These are phyloP conservation scores for Muricea muricata DNA, from an alignment of 92 coral and sea anemone genomes.

Conservation along the genomic window DNA sequence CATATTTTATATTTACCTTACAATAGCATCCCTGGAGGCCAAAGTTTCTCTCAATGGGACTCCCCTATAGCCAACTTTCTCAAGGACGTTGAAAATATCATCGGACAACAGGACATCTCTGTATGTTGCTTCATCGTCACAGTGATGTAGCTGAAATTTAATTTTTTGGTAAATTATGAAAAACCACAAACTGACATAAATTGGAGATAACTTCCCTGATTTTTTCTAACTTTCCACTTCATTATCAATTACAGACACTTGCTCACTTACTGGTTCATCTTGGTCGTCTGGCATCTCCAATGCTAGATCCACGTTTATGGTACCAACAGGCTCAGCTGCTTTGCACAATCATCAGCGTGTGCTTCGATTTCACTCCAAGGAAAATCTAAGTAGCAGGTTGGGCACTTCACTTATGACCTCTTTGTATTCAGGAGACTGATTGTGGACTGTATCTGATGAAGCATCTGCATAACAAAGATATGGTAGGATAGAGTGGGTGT, in stretches of 20 bases:
- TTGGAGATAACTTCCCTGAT: slow-evolving; percentile 10
- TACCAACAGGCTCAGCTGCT: slow-evolving; percentile 17
- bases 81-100: slow-evolving; percentile 14
- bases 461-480: neutral
- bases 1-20: slow-evolving; percentile 5
- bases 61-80: slow-evolving; percentile 35
- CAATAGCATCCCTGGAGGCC: slow-evolving; percentile 12
- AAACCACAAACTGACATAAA: neutral
- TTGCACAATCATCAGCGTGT: slow-evolving; percentile 7
- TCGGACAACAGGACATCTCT: neutral
- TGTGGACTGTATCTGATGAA: neutral
- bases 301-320: neutral
- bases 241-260: slow-evolving; percentile 3
- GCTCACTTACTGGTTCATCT: slow-evolving; percentile 6
- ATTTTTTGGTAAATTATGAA: neutral
- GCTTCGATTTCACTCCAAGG: neutral
- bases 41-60: slow-evolving; percentile 30
- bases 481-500: neutral
- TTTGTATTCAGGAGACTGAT: neutral
- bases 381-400: neutral
- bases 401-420: neutral
- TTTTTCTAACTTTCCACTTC: slow-evolving; percentile 20
- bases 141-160: neutral
- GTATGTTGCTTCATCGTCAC: slow-evolving; percentile 19
- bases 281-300: neutral